Evolutionary conservation across 2,888 invertebrate genomes (phyloP).

Genomic region (Athripsodes cinereus): DNA sequence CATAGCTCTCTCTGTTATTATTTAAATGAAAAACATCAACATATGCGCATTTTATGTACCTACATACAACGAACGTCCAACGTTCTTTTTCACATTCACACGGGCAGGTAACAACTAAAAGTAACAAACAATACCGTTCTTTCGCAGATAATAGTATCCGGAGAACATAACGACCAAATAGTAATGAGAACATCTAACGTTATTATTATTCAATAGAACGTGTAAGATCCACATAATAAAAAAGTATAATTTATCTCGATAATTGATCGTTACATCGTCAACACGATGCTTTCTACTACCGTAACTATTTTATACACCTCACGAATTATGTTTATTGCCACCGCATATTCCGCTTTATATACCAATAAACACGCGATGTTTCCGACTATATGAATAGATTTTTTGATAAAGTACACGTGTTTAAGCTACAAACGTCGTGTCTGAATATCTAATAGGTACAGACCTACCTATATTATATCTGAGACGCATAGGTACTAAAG

Average conservation of each 20-base stretch:
- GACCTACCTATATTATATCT: no score
- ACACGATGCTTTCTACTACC: neutral
- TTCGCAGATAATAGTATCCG: neutral
- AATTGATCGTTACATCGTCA: neutral
- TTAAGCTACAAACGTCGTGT: no score
- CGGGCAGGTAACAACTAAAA: neutral
- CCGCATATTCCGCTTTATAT: no score
- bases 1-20: no score
- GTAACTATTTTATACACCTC: no score
- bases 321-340: no score
- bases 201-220: neutral
- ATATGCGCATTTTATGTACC: no score
- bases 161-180: neutral
- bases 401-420: neutral
- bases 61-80: neutral
- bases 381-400: no score
- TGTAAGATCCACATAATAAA: neutral
- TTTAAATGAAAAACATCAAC: no score
- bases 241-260: neutral
- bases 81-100: neutral
- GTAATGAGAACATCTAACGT: neutral
- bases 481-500: no score
- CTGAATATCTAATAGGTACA: no score
- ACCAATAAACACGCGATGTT: no score
- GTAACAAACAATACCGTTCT: constrained; percentile 2